Percentiles rank a stretch among this genome's conserved stretches.
Evolutionary conservation across 1,140 invertebrate species (phyloP).

Genomic region (Bemisia tabaci): DNA sequence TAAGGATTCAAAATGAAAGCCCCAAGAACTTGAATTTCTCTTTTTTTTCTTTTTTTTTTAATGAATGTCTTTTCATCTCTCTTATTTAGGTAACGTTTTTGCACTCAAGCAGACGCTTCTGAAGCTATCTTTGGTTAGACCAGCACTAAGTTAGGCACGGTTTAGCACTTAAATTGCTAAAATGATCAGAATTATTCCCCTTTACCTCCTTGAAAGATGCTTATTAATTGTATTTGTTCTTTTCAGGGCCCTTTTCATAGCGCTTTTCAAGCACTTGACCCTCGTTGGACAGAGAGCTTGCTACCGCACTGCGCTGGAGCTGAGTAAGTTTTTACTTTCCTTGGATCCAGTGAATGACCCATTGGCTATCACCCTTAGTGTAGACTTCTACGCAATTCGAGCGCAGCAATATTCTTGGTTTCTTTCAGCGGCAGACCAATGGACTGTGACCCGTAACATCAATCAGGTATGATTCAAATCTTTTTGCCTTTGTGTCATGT

Average conservation of each 20-base stretch:
- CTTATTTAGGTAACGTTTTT: too few relatives aligned
- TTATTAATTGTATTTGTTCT: conserved; percentile 13
- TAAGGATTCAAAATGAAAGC: too few relatives aligned
- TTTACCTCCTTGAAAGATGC: too few relatives aligned
- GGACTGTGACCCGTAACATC: conserved; percentile 52
- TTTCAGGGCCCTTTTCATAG: conserved; percentile 61
- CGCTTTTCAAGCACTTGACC: conserved; percentile 70
- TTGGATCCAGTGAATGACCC: conserved; percentile 77
- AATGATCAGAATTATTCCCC: too few relatives aligned
- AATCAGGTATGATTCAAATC: conserved; percentile 30
- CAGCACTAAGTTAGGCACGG: too few relatives aligned
- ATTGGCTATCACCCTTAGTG: conserved; percentile 57
- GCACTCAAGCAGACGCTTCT: too few relatives aligned
- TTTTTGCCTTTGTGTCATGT: too few relatives aligned
- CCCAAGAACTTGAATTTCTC: too few relatives aligned
- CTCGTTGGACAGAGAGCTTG: conserved; percentile 68
- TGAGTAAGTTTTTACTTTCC: conserved; percentile 59
- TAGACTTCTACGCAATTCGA: conserved; percentile 78
- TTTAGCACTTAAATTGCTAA: too few relatives aligned
- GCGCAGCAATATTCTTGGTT: conserved; percentile 68
- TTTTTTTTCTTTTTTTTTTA: too few relatives aligned
- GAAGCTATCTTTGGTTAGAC: too few relatives aligned
- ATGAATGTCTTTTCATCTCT: too few relatives aligned
- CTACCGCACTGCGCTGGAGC: conserved; percentile 64
- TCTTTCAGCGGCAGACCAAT: conserved; percentile 55